Percentiles rank a stretch among this genome's conserved stretches.
phyloP scores from a whole-genome alignment of 1,140 invertebrate species.

The fruit fly (Drosophila melanogaster) region Release_6_plus_ISO1_MT NT_033779.5:19462501-19463000 shows the following conservation, averaged over 20 bases:
- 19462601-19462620: constrained; percentile 59
- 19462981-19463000: constrained; percentile 65
- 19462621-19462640: constrained; percentile 25
- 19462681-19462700: constrained; percentile 75
- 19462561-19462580: constrained; percentile 43
- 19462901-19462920: background rate
- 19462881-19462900: background rate
- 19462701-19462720: constrained; percentile 63
- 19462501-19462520: constrained; percentile 58
- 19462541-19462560: constrained; percentile 71
- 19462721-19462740: constrained; percentile 6
- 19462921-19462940: background rate
- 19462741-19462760: constrained; percentile 45
- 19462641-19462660: constrained; percentile 20
- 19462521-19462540: constrained; percentile 69
- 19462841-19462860: constrained; percentile 19
- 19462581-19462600: constrained; percentile 67
- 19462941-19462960: constrained; percentile 1
- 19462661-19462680: constrained; percentile 69
- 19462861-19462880: constrained; percentile 30
- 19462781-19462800: constrained; percentile 80
- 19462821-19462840: constrained; percentile 77
- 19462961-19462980: constrained; percentile 51
- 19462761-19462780: constrained; percentile 80
- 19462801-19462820: constrained; percentile 81